A percentile compares a stretch with the other conserved stretches of the same genome.
These are phyloP conservation scores for Saimiri boliviensis DNA, from an alignment of 2,113 vertebrate species.

Conservation along the genomic window DNA sequence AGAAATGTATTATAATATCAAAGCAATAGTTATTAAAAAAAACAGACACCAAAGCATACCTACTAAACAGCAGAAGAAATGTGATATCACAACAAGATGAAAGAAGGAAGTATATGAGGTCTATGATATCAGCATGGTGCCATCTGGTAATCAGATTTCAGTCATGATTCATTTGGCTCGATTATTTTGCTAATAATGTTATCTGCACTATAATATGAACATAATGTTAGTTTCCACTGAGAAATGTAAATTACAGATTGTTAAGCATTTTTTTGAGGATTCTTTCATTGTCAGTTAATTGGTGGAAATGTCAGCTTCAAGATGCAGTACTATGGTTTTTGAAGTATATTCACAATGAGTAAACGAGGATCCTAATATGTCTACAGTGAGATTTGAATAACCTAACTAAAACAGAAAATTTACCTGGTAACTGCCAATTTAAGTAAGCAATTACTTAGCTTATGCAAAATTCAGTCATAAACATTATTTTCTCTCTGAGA, in stretches of 20 bases:
- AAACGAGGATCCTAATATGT: not conserved
- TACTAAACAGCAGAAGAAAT: conserved; percentile 60
- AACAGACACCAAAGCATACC: conserved; percentile 55
- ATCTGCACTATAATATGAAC: conserved; percentile 75
- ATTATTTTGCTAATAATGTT: conserved; percentile 78
- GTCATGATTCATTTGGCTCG: conserved; percentile 80
- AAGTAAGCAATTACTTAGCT: not conserved
- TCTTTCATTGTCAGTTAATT: conserved; percentile 71
- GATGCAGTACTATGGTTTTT: not conserved
- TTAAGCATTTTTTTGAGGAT: conserved; percentile 48
- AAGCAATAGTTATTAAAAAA: conserved; percentile 70
- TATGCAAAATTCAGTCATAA: not conserved
- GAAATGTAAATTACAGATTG: conserved; percentile 70
- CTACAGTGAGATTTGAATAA: not conserved
- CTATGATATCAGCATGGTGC: conserved; percentile 71
- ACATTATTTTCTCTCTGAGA: not conserved
- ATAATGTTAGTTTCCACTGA: conserved; percentile 74
- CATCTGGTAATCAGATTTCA: conserved; percentile 78
- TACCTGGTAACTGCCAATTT: not conserved
- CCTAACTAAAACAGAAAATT: not conserved
- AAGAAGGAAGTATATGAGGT: conserved; percentile 67
- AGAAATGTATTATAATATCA: conserved; percentile 78
- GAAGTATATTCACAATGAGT: not conserved
- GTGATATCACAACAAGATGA: conserved; percentile 67
- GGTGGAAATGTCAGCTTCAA: conserved; percentile 1